Percentiles rank a stretch among this genome's conserved stretches.
Evolutionary conservation across 53 echinoderm and acorn worm genomes (phyloP).

Genomic region (Actinopyga echinites): DNA sequence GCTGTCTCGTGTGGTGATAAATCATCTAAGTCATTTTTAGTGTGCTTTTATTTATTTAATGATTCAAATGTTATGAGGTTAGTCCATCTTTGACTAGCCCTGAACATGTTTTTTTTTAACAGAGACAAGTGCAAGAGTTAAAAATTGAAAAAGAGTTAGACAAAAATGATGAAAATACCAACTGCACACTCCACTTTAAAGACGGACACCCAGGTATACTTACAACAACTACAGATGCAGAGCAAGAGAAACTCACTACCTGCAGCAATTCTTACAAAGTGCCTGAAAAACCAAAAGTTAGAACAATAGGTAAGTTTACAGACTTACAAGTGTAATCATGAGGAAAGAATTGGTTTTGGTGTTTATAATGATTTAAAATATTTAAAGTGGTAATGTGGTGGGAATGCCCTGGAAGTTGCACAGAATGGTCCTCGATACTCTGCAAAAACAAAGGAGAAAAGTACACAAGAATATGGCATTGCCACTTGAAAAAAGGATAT

Average conservation of each 20-base stretch:
- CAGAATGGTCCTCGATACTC: no score
- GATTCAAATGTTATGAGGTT: no score
- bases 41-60: no score
- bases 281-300: slow-evolving; percentile 73
- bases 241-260: slow-evolving; percentile 71
- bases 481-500: no score
- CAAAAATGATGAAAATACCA: slow-evolving; percentile 47
- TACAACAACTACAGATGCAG: slow-evolving; percentile 57
- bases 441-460: no score
- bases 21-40: no score
- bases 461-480: no score
- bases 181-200: slow-evolving; percentile 73
- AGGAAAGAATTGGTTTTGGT: no score
- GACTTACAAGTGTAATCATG: no score
- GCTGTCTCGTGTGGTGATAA: no score
- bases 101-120: neutral
- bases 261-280: slow-evolving; percentile 73
- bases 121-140: slow-evolving; percentile 88
- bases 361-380: no score
- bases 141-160: slow-evolving; percentile 54
- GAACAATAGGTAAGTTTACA: slow-evolving; percentile 77
- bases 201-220: slow-evolving; percentile 94
- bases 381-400: neutral
- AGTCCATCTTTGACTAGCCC: neutral
- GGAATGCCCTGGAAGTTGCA: neutral